Evolutionary conservation across 1,140 invertebrate species (phyloP), one percentile per base, ranked within the genome.

Genomic region (Nephila pilipes): DNA sequence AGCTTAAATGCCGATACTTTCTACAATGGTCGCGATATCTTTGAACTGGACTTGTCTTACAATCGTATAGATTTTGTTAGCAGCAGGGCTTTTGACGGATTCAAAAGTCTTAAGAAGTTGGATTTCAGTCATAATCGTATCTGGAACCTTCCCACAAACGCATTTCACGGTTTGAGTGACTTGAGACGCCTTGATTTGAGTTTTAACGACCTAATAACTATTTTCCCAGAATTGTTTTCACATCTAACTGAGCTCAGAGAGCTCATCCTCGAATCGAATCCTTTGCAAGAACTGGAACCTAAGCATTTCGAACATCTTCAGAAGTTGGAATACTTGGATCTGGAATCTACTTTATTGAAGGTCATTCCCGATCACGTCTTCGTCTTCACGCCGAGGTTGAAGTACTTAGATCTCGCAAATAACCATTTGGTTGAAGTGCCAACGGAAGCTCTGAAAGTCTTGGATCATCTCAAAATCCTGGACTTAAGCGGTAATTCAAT

Each of bases 401-500:
- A 93, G 32, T 22, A n/a, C 16, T 55, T 94, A 8, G 89, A 93
- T 38, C 80, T 94, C 12, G 92, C 94, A 14, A 81, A 65, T 18
- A 94, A 94, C 29, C 55, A 85, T 0, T 65, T 94, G n/a, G 54
- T 32, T 8, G 22, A 60, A 10, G 83, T 94, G 0, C 94, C 94
- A 36, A 87, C 80, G 5, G 65, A 93, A 22, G 75, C 94, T 32
- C 38, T 94, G 14, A 25, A 89, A n/a, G 81, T 83, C 5, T 12
- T 93, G 3, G 65, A 80, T 32, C 75, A 85, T 46, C 55, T 94
- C 8, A 58, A 81, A 46, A 12, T 8, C 10, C 29, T 94, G 20
- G 87, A 93, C 38, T 55, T 94, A 22, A 94, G 92, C 58, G 89
- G 89, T 55, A 94, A 94, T 80, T 92, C 93, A 10, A 93, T 94